Conservation (phyloP, 1,140 invertebrate species). For the Chelonus insularis region DNA sequence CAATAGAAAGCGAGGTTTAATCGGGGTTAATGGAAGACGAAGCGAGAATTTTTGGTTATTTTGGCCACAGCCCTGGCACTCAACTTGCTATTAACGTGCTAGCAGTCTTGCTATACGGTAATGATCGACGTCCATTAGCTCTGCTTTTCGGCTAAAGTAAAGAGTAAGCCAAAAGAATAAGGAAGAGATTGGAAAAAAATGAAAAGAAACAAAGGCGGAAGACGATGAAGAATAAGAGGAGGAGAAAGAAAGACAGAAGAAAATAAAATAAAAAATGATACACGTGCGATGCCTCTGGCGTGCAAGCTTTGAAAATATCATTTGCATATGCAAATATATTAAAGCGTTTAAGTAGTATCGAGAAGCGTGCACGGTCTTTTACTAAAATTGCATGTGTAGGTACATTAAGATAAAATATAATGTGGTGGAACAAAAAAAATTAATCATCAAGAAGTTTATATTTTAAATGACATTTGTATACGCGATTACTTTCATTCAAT, state of each 20-base stretch:
- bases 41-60: not conserved
- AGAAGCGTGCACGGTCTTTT: not conserved
- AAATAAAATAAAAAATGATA: not conserved
- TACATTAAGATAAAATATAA: not conserved
- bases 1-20: not conserved
- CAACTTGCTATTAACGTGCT: constrained; percentile 25
- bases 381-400: not conserved
- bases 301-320: constrained; percentile 29
- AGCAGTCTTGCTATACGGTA: constrained; percentile 11
- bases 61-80: constrained; percentile 3
- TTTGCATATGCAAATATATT: constrained; percentile 36
- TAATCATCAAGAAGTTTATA: constrained; percentile 1
- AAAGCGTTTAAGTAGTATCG: constrained; percentile 26
- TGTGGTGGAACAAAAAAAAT: not conserved
- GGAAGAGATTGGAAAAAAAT: constrained; percentile 6
- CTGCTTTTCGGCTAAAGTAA: not conserved
- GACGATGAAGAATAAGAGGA: constrained; percentile 10
- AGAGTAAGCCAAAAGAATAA: not conserved
- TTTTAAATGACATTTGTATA: constrained; percentile 2
- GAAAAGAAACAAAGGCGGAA: constrained; percentile 12
- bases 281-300: constrained; percentile 22
- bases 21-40: not conserved
- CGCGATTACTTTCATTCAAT: too few relatives aligned
- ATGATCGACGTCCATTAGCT: constrained; percentile 36
- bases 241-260: constrained; percentile 10